Base-by-base conservation (phyloP, 1,140 invertebrate genomes). In the Drosophila lini region DNA sequence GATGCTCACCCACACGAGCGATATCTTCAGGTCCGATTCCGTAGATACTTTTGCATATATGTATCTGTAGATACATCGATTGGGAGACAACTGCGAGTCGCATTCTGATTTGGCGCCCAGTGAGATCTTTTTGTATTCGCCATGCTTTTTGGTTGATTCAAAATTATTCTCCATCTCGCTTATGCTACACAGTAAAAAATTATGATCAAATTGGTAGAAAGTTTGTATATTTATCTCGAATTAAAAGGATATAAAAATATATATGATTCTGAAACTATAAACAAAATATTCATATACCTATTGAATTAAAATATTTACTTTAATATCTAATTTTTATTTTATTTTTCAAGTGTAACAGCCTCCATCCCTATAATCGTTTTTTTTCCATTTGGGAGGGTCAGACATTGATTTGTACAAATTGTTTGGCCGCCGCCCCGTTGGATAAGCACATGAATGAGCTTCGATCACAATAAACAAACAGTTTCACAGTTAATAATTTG, bases 401-500 rank as follows among this genome's bases (percentile, higher is more conserved):
- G 41, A 28, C 40, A 34, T 44, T 32, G 68, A 70, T 69, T 36
- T 57, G 41, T 40, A 58, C 28, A 34, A 71, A 71, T 70, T 31
- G 25, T 45, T 63, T 68, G 48, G 67, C 38, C 38, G 62, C 67
- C 63, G 63, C 67, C 59, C 45, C 60, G 41, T 64, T 41, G 15
- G 63, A 36, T 63, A 13, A 31, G 63, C 67, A 36, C 38, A 53
- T 81, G 74, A 77, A 84, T 85, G 74, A 79, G 65, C 38, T 65
- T 73, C 65, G 50, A 83, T 88, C 80, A 73, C 60, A 71, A 77
- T 74, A 82, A 80, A 82, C 63, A 88, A 77, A 80, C 60, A 56
- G 36, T 47, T 82, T 73, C 58, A 52, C 63, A 77, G 60, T 80
- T 82, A 67, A 88, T 88, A 82, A 80, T 77, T 88, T 86, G 79